Percentiles rank a stretch among this genome's conserved stretches.
Evolutionary conservation across 1,140 invertebrate genomes (phyloP).

Genomic region (Lordiphosa clarofinis): DNA sequence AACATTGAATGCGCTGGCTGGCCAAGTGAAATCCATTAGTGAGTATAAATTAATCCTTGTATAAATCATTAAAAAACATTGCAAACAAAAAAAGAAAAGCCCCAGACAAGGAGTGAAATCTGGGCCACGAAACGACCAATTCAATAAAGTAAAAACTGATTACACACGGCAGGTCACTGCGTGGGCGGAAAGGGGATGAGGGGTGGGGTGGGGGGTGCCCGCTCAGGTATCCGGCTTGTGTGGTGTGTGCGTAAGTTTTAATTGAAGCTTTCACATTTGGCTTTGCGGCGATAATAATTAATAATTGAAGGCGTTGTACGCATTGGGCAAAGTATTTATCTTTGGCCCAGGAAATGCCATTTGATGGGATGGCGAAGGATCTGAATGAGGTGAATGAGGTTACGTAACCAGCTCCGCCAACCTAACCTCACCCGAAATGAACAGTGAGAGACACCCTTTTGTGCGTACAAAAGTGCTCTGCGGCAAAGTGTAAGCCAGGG

Average conservation of each 20-base stretch:
- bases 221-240: conserved; percentile 21
- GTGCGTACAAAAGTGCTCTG: too few relatives aligned
- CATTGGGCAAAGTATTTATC: conserved; percentile 51
- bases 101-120: conserved; percentile 22
- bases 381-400: too few relatives aligned
- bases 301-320: conserved; percentile 56
- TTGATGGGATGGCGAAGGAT: background rate
- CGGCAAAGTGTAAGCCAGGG: too few relatives aligned
- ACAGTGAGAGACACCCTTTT: too few relatives aligned
- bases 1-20: conserved; percentile 58
- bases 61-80: conserved; percentile 63
- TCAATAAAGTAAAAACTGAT: conserved; percentile 48
- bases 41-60: conserved; percentile 75
- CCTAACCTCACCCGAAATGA: too few relatives aligned
- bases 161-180: conserved; percentile 14
- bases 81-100: conserved; percentile 3
- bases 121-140: conserved; percentile 32
- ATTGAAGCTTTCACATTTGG: conserved; percentile 74
- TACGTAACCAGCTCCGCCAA: too few relatives aligned
- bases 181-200: background rate
- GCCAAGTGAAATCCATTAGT: conserved; percentile 66
- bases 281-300: conserved; percentile 71
- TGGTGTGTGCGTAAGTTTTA: conserved; percentile 50
- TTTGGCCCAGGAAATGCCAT: conserved; percentile 13
- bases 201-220: too few relatives aligned